phyloP scores from a whole-genome alignment of 2,888 invertebrate species.

The Sarcophaga variegata region DNA sequence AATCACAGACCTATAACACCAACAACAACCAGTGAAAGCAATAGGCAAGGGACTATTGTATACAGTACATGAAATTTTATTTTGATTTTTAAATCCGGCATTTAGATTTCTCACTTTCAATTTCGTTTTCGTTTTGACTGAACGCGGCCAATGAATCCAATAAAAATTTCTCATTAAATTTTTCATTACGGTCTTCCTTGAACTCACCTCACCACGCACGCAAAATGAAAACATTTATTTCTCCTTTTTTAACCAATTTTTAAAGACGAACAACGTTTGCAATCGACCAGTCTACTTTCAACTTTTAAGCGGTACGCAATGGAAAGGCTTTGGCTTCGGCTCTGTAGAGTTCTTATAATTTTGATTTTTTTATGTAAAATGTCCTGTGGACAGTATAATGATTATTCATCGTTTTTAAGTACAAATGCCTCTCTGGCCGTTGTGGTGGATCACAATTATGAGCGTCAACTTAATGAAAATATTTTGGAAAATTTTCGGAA shows the following conservation, averaged over 20 bases:
- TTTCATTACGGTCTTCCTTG: constrained; percentile 72
- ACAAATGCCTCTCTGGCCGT: constrained; percentile 89
- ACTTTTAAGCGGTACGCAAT: constrained; percentile 69
- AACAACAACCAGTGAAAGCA: constrained; percentile 2
- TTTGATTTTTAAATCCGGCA: constrained; percentile 29
- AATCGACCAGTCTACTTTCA: constrained; percentile 71
- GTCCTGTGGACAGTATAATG: constrained; percentile 81
- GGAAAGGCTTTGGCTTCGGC: constrained; percentile 70
- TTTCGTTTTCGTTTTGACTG: constrained; percentile 57
- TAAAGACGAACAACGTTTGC: not conserved
- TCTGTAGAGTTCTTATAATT: constrained; percentile 19
- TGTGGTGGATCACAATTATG: constrained; percentile 87
- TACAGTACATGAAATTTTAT: constrained; percentile 18
- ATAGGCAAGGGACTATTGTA: not conserved
- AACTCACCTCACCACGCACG: constrained; percentile 57
- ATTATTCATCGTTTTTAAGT: constrained; percentile 88
- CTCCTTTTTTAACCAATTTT: not conserved
- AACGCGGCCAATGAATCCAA: constrained; percentile 56
- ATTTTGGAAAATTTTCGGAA: constrained; percentile 84
- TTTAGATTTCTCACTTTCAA: constrained; percentile 62
- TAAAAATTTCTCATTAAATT: constrained; percentile 70
- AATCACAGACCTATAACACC: constrained; percentile 13
- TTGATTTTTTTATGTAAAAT: constrained; percentile 86
- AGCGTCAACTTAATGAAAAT: constrained; percentile 85
- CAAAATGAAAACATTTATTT: constrained; percentile 46